Percentiles rank a stretch among this genome's conserved stretches.
phyloP scores from a whole-genome alignment of 2,113 vertebrate species.

The Brachypteracias leptosomus region DNA sequence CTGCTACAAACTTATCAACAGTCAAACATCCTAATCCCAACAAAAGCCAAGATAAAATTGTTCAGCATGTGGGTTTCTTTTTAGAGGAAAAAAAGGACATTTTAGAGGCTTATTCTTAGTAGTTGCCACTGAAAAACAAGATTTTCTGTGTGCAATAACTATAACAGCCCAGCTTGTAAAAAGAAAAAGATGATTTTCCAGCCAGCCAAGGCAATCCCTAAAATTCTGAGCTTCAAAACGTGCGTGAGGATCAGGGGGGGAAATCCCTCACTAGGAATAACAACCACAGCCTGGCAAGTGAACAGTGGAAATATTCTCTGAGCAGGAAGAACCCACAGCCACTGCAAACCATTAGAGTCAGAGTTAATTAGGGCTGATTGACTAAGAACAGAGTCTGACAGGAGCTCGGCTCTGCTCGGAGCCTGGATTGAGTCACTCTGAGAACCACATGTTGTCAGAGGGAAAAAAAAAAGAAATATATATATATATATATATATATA shows the following conservation, averaged over 20 bases:
- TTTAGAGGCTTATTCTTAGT: not conserved
- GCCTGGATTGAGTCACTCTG: not conserved
- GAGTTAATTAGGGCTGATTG: conserved; percentile 18
- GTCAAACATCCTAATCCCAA: not conserved
- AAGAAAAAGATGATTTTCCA: not conserved
- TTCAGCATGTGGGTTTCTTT: not conserved
- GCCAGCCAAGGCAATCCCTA: not conserved
- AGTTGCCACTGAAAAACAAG: not conserved
- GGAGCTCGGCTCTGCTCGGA: not conserved
- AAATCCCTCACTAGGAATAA: not conserved
- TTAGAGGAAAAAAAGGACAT: not conserved
- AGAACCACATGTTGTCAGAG: not conserved
- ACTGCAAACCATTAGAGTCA: not conserved
- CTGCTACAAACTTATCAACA: not conserved
- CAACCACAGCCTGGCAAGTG: not conserved
- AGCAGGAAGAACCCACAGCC: conserved; percentile 10
- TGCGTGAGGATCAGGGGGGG: not conserved
- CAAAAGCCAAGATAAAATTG: not conserved
- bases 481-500: too few species aligned
- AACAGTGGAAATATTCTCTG: not conserved
- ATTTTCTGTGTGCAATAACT: not conserved
- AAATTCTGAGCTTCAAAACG: conserved; percentile 27
- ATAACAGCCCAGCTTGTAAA: not conserved
- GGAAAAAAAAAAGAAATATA: not conserved
- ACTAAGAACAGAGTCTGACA: not conserved